Percentiles rank a stretch among this genome's conserved stretches.
Evolutionary conservation across 2,888 invertebrate genomes (phyloP).

Genomic region (Hypena proboscidalis): DNA sequence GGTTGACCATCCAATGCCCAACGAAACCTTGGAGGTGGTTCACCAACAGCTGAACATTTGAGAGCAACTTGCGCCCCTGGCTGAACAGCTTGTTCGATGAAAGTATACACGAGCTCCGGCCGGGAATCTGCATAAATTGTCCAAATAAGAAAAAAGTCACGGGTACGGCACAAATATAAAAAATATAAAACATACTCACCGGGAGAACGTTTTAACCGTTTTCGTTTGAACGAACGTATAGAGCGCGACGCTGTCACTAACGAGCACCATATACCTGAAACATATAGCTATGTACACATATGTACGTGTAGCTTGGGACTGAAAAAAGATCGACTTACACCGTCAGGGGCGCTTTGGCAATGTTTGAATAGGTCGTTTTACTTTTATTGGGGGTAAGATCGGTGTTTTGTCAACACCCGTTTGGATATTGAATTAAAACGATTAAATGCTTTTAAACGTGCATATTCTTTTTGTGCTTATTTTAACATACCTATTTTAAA

Average conservation of each 20-base stretch:
- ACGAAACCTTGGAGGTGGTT: conserved; percentile 89
- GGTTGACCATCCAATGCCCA: conserved; percentile 77
- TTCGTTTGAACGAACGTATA: conserved; percentile 65
- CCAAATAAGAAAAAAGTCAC: conserved; percentile 31
- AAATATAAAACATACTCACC: conserved; percentile 61
- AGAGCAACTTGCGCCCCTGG: conserved; percentile 91
- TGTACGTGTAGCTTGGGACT: conserved; percentile 27
- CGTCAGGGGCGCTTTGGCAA: conserved; percentile 30
- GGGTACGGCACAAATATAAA: conserved; percentile 32
- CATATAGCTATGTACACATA: conserved; percentile 46
- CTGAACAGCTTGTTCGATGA: conserved; percentile 91
- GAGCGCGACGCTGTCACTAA: conserved; percentile 63
- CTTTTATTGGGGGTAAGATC: conserved; percentile 2
- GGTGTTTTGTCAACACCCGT: neutral
- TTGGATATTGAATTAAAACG: no score
- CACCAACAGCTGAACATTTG: conserved; percentile 94
- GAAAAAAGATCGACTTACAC: conserved; percentile 40
- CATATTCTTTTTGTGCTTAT: no score
- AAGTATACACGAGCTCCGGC: conserved; percentile 93
- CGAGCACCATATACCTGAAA: conserved; percentile 74
- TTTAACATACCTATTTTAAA: no score
- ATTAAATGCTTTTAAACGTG: no score
- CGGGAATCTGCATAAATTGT: conserved; percentile 86
- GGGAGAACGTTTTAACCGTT: conserved; percentile 73
- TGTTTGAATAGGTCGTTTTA: conserved; percentile 34